Evolutionary conservation across 2,888 invertebrate species (phyloP).

Genomic region (Noctuana brunneofusca): DNA sequence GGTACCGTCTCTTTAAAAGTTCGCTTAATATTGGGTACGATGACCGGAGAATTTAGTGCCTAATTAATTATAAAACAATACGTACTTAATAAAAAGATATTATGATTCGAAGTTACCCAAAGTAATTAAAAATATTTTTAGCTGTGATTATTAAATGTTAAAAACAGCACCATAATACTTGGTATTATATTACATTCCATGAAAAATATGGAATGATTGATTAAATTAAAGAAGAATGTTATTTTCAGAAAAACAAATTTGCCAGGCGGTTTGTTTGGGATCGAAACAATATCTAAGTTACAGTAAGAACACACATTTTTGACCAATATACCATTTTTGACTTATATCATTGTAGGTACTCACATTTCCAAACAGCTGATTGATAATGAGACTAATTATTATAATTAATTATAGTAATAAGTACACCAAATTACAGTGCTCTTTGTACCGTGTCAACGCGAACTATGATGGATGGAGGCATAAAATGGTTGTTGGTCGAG

Average conservation of each 20-base stretch:
- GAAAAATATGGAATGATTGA: no score
- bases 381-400: conserved; percentile 27
- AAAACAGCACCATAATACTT: no score
- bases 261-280: no score
- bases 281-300: no score
- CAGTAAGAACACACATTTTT: no score
- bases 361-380: neutral
- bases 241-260: no score
- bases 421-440: conserved; percentile 27
- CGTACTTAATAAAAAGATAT: neutral
- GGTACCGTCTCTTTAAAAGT: neutral
- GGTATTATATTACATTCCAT: no score
- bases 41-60: conserved; percentile 3
- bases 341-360: neutral
- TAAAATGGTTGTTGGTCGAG: conserved; percentile 16
- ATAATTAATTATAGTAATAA: conserved; percentile 31
- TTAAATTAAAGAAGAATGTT: no score
- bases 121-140: neutral
- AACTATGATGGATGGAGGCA: conserved; percentile 29
- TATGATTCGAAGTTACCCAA: neutral
- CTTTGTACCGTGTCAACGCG: conserved; percentile 26
- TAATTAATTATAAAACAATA: conserved; percentile 4
- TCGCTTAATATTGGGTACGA: neutral
- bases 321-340: no score
- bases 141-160: neutral